Percentiles rank a stretch among this genome's conserved stretches.
phyloP scores from a whole-genome alignment of 2,888 invertebrate species.

The Eristalis tenax region DNA sequence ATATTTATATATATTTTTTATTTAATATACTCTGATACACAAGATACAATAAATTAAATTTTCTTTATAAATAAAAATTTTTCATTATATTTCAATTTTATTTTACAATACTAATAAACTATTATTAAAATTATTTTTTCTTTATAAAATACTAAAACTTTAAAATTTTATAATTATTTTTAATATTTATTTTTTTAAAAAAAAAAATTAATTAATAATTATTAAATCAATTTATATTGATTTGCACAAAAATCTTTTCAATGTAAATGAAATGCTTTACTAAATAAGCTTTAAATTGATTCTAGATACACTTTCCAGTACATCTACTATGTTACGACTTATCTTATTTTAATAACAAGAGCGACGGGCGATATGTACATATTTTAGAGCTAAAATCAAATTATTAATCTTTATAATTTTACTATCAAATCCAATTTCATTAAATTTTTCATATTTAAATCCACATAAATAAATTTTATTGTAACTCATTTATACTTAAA shows the following conservation, averaged over 20 bases:
- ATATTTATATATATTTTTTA: conserved; percentile 79
- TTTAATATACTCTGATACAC: conserved; percentile 88
- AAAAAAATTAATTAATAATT: conserved; percentile 76
- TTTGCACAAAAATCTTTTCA: conserved; percentile 83
- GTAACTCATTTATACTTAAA: conserved; percentile 86
- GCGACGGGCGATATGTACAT: conserved; percentile 91
- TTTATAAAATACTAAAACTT: conserved; percentile 82
- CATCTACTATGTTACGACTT: conserved; percentile 92
- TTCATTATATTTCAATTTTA: conserved; percentile 83
- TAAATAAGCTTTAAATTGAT: conserved; percentile 84
- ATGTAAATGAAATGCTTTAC: conserved; percentile 86
- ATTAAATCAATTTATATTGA: conserved; percentile 79
- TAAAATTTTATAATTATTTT: conserved; percentile 81
- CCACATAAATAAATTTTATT: conserved; percentile 82
- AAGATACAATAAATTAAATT: conserved; percentile 86
- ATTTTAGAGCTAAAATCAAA: conserved; percentile 86
- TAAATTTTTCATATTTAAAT: conserved; percentile 82
- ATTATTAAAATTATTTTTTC: conserved; percentile 83
- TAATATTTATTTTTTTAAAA: conserved; percentile 78
- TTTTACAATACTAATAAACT: conserved; percentile 83
- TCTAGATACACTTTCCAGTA: conserved; percentile 89
- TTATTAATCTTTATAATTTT: conserved; percentile 82
- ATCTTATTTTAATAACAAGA: conserved; percentile 86
- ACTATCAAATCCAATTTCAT: conserved; percentile 86
- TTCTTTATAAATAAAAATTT: conserved; percentile 82